phyloP scores from a whole-genome alignment of 37 sponge, comb jelly and placozoan genomes.

The Ianthella basta region DNA sequence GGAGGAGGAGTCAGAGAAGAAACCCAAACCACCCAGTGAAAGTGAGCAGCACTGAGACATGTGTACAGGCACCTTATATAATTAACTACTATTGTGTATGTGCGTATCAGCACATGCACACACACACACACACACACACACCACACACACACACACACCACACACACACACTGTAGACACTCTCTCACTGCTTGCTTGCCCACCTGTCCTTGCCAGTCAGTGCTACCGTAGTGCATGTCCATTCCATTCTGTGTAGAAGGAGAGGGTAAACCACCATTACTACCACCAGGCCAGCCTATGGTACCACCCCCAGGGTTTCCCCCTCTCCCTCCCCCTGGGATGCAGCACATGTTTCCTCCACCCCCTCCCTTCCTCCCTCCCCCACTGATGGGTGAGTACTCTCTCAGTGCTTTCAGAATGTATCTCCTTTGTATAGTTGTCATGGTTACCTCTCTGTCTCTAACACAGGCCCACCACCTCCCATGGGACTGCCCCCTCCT shows the following conservation, averaged over 20 bases:
- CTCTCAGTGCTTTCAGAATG: background rate
- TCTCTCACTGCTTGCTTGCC: no score
- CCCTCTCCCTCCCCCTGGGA: slow-evolving; percentile 11
- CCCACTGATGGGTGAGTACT: slow-evolving; percentile 25
- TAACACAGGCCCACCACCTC: background rate
- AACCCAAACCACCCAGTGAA: background rate
- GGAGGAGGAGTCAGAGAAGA: background rate
- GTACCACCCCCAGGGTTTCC: background rate
- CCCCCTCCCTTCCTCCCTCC: slow-evolving; percentile 31
- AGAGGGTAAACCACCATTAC: background rate
- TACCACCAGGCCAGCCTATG: background rate
- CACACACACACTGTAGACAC: slow-evolving; percentile 24
- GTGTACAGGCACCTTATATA: background rate
- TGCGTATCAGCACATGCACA: background rate
- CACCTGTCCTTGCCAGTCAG: background rate
- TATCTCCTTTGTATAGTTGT: background rate
- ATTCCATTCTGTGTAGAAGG: background rate
- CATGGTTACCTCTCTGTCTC: background rate
- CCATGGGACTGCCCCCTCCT: slow-evolving; percentile 11
- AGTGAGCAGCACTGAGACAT: background rate
- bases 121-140: background rate
- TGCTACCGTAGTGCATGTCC: background rate
- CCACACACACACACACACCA: background rate
- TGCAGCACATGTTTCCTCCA: slow-evolving; percentile 22
- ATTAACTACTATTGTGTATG: background rate